A percentile compares a stretch with the other conserved stretches of the same genome.
These are phyloP conservation scores for Ficedula albicollis DNA, from an alignment of 2,797 vertebrate genomes.

Conservation along the genomic window DNA sequence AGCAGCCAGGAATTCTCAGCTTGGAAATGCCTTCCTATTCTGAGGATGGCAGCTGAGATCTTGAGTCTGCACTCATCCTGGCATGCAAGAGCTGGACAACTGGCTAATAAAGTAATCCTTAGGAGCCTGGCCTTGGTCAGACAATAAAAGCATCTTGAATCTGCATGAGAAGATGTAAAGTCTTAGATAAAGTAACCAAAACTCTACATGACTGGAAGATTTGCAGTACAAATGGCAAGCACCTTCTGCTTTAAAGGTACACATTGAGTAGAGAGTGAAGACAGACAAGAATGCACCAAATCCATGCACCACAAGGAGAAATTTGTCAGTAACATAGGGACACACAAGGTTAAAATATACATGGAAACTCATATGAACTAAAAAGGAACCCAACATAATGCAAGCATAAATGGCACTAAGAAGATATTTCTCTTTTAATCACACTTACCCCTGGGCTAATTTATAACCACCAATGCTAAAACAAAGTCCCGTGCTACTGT, in stretches of 20 bases:
- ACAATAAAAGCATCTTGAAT: background rate
- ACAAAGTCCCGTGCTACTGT: background rate
- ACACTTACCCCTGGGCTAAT: background rate
- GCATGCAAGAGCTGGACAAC: background rate
- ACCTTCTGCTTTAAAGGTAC: background rate
- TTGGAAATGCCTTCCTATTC: background rate
- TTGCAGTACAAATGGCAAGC: background rate
- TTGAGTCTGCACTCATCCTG: background rate
- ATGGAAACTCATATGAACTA: background rate
- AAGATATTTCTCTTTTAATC: background rate
- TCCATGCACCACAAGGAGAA: background rate
- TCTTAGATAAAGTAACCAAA: background rate
- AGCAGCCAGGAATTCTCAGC: background rate
- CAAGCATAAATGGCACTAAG: background rate
- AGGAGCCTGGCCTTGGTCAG: background rate
- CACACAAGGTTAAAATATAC: background rate
- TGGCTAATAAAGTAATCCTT: background rate
- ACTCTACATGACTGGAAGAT: background rate
- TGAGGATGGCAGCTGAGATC: background rate
- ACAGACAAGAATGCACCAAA: background rate
- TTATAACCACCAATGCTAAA: background rate
- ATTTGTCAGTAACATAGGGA: background rate
- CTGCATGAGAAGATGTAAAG: background rate
- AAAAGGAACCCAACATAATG: background rate
- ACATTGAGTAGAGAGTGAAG: fast-evolving